Percentiles rank a stretch among this genome's conserved stretches.
These are phyloP conservation scores for Gadopsis bispinosus DNA, from an alignment of 2,797 vertebrate genomes.

Conservation along the genomic window DNA sequence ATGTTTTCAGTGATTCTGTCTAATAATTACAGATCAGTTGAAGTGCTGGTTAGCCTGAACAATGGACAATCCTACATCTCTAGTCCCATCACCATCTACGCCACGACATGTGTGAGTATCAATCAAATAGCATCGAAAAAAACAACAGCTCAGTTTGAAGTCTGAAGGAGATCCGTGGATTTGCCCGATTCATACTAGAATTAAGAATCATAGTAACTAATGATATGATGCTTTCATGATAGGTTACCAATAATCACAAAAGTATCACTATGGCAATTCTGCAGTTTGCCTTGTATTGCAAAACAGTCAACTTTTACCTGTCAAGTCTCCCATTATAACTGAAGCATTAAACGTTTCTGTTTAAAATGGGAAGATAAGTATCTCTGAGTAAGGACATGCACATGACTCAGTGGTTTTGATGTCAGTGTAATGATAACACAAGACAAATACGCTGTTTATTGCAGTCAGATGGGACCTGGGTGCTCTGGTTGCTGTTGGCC, in stretches of 20 bases:
- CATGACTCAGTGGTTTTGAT: not conserved
- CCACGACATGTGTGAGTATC: slow-evolving; percentile 93
- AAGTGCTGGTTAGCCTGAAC: slow-evolving; percentile 94
- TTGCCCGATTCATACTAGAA: not conserved
- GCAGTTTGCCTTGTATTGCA: not conserved
- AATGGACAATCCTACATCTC: slow-evolving; percentile 91
- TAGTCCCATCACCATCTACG: slow-evolving; percentile 89
- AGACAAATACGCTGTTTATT: not conserved
- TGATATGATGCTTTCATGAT: too few species aligned
- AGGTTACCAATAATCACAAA: not conserved
- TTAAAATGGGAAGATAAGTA: not conserved
- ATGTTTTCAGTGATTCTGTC: slow-evolving; percentile 11
- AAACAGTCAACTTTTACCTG: not conserved
- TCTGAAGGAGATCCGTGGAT: not conserved
- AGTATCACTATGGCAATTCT: not conserved
- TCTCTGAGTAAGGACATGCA: not conserved
- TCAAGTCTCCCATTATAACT: not conserved
- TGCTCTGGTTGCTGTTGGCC: slow-evolving; percentile 89
- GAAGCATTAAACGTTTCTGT: not conserved
- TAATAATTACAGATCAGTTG: slow-evolving; percentile 85
- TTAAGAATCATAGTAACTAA: not conserved
- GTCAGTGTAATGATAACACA: not conserved
- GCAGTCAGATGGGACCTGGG: slow-evolving; percentile 89
- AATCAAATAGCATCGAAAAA: not conserved
- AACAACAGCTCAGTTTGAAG: not conserved